Evolutionary conservation across 2,888 invertebrate genomes (phyloP), one percentile per base, ranked within the genome.

Genomic region (Drosophila heteroneura): DNA sequence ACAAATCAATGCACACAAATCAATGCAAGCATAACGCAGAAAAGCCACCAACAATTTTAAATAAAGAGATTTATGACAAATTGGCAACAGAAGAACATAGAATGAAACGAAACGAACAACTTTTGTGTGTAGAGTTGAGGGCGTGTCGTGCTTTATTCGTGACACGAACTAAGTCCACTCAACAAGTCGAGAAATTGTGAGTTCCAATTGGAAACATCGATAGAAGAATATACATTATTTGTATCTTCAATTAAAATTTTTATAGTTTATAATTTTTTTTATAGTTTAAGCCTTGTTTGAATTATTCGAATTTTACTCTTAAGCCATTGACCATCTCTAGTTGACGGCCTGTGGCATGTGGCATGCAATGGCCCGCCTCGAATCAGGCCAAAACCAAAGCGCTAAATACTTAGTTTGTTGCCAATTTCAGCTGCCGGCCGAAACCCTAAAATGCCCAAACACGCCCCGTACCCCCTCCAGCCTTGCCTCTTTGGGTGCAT

Each of bases 1-100:
- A 41, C 47, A 26, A 47, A 47, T 47, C 47, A 47, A 72, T 69
- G 68, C 72, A 71, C 14, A 41, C 47, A 47, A 47, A 47, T 47
- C 47, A 47, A 74, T 69, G 69, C 72, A 71, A 76, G 70, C 70
- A 69, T 41, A 70, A 53, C 52, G 47, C 53, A 26, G 61, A 54
- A 68, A 82, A 70, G 74, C 70, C 79, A 76, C 52, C 70, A 77
- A 75, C 79, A 73, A 81, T 88, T 90, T 88, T 79, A 85, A 88
- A 85, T 90, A 82, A 88, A 83, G 78, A 90, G 85, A 87, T 87
- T 87, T 87, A 90, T 87, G 90, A 90, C 90, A 87, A 88, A 88
- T 88, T 85, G 82, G 76, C 88, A 44, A 70, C 58, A 53, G 51
- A 49, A 37, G 26, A 51, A 65, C 35, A 58, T 51, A n/a, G 30